Conservation (phyloP, 2,113 vertebrate genomes). For the Rana temporaria region DNA sequence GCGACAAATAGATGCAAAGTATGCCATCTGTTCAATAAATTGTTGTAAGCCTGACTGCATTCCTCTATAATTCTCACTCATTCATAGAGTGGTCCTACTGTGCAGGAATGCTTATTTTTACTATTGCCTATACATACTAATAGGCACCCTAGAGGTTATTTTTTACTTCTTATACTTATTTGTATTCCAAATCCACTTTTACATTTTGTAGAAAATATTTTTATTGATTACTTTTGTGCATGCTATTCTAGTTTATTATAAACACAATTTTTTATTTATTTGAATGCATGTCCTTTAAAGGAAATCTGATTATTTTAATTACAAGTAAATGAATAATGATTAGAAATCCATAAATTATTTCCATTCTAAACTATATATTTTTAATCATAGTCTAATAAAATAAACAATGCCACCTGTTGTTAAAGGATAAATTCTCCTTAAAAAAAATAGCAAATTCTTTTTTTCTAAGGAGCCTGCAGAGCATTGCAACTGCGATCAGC, state of each 20-base stretch:
- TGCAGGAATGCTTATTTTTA: conserved; percentile 37
- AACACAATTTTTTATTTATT: not conserved
- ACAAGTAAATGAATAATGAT: too few species aligned
- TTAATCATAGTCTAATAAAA: not conserved
- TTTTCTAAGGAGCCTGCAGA: too few species aligned
- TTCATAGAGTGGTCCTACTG: conserved; percentile 36
- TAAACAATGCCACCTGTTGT: not conserved
- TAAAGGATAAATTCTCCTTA: too few species aligned
- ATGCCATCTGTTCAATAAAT: conserved; percentile 47
- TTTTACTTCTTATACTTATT: conserved; percentile 34
- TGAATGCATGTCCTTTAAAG: not conserved
- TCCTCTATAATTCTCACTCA: conserved; percentile 38
- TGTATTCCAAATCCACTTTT: conserved; percentile 47
- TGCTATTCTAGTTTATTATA: not conserved
- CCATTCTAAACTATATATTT: not conserved
- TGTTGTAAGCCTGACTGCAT: conserved; percentile 24
- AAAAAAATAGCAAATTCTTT: too few species aligned
- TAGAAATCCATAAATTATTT: not conserved
- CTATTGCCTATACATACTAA: conserved; percentile 49
- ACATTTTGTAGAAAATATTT: conserved; percentile 34
- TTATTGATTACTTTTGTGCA: conserved; percentile 44
- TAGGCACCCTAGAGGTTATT: conserved; percentile 47
- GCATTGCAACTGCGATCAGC: too few species aligned
- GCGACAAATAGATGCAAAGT: conserved; percentile 43
- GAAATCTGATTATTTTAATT: not conserved